Evolutionary conservation across 2,113 vertebrate species (phyloP).

Genomic region (Hydrochoerus hydrochaeris): DNA sequence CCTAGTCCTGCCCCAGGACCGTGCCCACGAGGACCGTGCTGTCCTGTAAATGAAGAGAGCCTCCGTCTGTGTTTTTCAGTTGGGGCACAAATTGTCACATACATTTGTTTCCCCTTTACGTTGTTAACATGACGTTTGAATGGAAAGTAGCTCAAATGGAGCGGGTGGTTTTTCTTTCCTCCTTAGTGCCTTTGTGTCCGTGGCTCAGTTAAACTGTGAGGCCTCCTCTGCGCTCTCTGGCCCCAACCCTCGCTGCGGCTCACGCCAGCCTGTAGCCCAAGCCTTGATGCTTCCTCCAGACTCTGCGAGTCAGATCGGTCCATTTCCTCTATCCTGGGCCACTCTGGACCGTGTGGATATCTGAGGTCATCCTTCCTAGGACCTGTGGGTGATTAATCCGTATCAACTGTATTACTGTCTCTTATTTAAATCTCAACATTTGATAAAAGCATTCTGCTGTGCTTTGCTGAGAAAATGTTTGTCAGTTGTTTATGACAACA

Average conservation of each 20-base stretch:
- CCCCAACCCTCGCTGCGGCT: too few species aligned
- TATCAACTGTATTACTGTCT: neutral
- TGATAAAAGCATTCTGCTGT: neutral
- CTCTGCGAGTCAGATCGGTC: neutral
- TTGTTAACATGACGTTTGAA: neutral
- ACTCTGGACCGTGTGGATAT: too few species aligned
- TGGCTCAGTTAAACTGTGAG: neutral
- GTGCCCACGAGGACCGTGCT: neutral
- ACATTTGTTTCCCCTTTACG: neutral
- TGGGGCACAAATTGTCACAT: neutral
- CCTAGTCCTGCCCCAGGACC: neutral
- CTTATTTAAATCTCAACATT: neutral
- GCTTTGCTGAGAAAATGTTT: slow-evolving; percentile 13
- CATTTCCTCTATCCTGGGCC: neutral
- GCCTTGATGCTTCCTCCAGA: too few species aligned
- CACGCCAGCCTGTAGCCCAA: too few species aligned
- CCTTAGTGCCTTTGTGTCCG: neutral
- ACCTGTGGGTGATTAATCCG: neutral
- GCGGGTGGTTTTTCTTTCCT: neutral
- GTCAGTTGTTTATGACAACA: neutral
- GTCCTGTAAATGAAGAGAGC: neutral
- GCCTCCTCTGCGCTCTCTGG: too few species aligned
- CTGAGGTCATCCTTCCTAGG: neutral
- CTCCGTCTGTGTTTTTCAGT: neutral
- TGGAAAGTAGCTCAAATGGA: neutral